phyloP scores from a whole-genome alignment of 2,797 vertebrate genomes.

The Xenops minutus region DNA sequence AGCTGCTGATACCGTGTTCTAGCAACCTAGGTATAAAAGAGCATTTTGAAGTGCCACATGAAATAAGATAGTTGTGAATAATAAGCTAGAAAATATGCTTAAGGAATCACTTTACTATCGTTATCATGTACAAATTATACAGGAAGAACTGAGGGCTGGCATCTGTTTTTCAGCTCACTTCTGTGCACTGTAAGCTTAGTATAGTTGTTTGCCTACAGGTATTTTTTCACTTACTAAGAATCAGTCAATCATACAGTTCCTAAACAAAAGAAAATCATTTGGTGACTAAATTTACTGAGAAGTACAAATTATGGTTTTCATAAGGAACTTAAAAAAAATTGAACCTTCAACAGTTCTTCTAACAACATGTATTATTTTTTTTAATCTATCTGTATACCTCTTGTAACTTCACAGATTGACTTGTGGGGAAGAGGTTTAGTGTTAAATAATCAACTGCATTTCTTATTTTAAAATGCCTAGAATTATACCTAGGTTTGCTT shows the following conservation, averaged over 20 bases:
- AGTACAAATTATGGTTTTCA: neutral
- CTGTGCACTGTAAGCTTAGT: slow-evolving; percentile 10
- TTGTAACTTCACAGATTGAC: neutral
- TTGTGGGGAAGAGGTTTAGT: neutral
- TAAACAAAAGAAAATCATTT: slow-evolving; percentile 28
- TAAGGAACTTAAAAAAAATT: neutral
- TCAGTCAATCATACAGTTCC: slow-evolving; percentile 30
- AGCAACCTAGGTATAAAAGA: slow-evolving; percentile 44
- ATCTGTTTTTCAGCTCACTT: slow-evolving; percentile 52
- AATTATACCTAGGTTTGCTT: neutral
- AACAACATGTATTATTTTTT: neutral
- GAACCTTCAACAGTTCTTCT: neutral
- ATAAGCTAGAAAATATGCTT: slow-evolving; percentile 61
- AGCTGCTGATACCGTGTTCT: slow-evolving; percentile 21
- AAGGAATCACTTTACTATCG: slow-evolving; percentile 40
- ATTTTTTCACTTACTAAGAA: slow-evolving; percentile 47
- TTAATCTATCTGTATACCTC: neutral
- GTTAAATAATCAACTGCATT: neutral
- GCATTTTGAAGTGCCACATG: slow-evolving; percentile 44
- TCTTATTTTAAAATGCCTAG: neutral
- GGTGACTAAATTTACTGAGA: neutral
- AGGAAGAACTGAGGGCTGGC: slow-evolving; percentile 49
- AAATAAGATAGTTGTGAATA: slow-evolving; percentile 45
- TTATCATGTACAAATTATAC: slow-evolving; percentile 21
- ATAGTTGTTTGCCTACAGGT: slow-evolving; percentile 46